phyloP scores from a whole-genome alignment of 1,140 invertebrate species.

The Daktulosphaira vitifoliae region DNA sequence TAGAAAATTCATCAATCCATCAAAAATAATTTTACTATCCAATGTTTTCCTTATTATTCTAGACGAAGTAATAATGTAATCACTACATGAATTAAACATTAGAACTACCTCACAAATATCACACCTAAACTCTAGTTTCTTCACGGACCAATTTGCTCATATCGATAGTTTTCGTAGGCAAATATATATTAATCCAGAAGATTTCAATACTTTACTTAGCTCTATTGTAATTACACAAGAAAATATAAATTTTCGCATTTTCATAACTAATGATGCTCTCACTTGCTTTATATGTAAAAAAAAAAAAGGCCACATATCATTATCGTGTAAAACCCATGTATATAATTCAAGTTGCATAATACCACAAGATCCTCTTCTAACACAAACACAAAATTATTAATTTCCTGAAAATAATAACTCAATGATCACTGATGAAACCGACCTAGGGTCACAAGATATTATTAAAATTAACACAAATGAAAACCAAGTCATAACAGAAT shows the following conservation, averaged over 20 bases:
- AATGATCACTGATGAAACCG: too few species aligned
- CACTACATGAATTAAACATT: background rate
- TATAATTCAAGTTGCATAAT: too few species aligned
- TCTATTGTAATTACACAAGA: background rate
- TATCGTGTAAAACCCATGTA: background rate
- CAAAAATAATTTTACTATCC: background rate
- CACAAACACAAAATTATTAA: too few species aligned
- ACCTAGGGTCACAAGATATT: too few species aligned
- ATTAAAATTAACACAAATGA: too few species aligned
- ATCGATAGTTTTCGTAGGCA: background rate
- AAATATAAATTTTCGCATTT: background rate
- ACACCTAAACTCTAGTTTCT: background rate
- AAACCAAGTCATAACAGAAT: too few species aligned
- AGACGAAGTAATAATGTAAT: background rate
- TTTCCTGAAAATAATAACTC: too few species aligned
- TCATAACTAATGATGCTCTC: background rate
- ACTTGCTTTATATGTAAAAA: background rate
- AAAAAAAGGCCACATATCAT: background rate
- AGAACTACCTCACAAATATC: background rate
- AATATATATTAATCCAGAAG: background rate
- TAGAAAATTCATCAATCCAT: background rate
- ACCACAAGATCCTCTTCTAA: too few species aligned
- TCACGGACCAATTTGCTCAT: background rate
- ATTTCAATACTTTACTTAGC: background rate
- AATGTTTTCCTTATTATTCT: too few species aligned